Conservation (phyloP, 2,113 vertebrate genomes). For the Sclerurus mexicanus region DNA sequence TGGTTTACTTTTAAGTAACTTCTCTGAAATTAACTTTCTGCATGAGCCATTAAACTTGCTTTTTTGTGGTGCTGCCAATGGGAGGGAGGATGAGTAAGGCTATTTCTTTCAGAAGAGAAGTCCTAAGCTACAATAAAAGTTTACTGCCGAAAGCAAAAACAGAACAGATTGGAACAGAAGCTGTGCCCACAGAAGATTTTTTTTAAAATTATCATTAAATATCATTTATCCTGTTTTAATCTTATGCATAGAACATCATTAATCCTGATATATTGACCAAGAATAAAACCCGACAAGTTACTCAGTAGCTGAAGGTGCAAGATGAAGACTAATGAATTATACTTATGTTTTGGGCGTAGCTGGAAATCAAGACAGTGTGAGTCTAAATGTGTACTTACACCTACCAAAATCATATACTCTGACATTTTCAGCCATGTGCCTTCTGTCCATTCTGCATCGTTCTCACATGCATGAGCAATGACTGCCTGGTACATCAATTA, state of each 20-base stretch:
- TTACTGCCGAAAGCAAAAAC: not conserved
- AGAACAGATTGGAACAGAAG: conserved; percentile 43
- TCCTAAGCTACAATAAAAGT: conserved; percentile 6
- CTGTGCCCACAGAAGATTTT: conserved; percentile 7
- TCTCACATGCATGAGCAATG: not conserved
- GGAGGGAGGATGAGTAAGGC: not conserved
- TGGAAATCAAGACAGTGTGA: not conserved
- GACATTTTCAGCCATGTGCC: not conserved
- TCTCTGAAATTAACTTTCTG: not conserved
- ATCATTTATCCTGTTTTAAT: conserved; percentile 19
- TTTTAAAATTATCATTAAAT: not conserved
- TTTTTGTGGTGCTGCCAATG: not conserved
- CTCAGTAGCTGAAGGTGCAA: not conserved
- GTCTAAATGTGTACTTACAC: not conserved
- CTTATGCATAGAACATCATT: not conserved
- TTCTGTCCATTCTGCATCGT: not conserved
- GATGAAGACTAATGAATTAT: conserved; percentile 20
- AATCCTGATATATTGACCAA: conserved; percentile 33
- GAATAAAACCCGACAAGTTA: conserved; percentile 40
- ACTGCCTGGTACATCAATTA: not conserved
- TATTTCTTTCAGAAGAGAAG: conserved; percentile 12
- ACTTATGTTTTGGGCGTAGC: not conserved
- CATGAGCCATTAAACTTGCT: not conserved
- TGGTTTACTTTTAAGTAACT: not conserved
- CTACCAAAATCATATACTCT: not conserved